Evolutionary conservation across 23 tunicate species (phyloP).

Genomic region (Halocynthia aurantium): DNA sequence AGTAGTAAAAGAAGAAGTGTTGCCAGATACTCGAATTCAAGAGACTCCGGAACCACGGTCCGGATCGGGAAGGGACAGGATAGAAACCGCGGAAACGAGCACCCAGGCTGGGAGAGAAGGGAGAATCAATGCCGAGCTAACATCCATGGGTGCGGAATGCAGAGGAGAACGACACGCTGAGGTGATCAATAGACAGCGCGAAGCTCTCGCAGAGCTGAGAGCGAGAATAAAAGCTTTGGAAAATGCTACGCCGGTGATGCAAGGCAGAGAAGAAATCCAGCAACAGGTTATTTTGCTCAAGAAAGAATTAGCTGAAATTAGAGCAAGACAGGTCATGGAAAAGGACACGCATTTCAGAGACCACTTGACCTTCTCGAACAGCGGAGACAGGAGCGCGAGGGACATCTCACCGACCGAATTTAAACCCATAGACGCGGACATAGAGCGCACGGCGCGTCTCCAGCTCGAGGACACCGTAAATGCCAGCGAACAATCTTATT

Average conservation of each 20-base stretch:
- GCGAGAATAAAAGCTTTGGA: conserved; percentile 81
- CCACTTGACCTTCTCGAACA: conserved; percentile 25
- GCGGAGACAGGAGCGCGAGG: conserved; percentile 1
- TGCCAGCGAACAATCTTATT: conserved; percentile 51
- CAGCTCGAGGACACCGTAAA: conserved; percentile 44
- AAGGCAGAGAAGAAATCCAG: conserved; percentile 76
- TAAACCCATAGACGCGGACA: conserved; percentile 37
- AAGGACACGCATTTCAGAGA: conserved; percentile 55
- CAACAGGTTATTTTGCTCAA: conserved; percentile 84
- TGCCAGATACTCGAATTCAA: background rate
- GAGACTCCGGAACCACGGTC: background rate
- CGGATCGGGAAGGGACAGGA: background rate
- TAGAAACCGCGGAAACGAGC: conserved; percentile 11
- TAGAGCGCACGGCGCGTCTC: conserved; percentile 64
- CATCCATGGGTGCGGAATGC: conserved; percentile 72
- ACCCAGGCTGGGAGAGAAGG: conserved; percentile 32
- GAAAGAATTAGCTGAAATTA: conserved; percentile 86
- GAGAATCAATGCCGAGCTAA: conserved; percentile 55
- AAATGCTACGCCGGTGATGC: conserved; percentile 59
- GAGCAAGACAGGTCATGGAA: conserved; percentile 84
- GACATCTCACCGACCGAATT: background rate
- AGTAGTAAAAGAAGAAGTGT: background rate
- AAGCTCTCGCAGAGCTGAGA: conserved; percentile 84
- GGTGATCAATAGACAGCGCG: conserved; percentile 71
- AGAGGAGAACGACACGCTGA: conserved; percentile 80